Base-by-base conservation (phyloP, 2,113 vertebrate genomes). In the Genyomyrus donnyi region DNA sequence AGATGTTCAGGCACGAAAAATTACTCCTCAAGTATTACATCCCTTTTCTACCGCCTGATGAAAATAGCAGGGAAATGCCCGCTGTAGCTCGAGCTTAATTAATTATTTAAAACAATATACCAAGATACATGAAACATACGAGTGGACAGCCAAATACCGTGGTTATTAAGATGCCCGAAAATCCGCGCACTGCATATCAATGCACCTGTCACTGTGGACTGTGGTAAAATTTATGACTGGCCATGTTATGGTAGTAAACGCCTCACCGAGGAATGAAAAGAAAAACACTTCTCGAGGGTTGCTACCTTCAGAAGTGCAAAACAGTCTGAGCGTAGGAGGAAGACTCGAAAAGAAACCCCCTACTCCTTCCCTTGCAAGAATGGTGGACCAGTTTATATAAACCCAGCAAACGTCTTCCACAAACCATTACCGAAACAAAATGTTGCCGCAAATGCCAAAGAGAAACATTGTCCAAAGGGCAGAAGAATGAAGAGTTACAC, bases 201-300 rank as follows among this genome's bases (percentile, higher is more conserved):
- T 99, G 97, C 98, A 98, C 97, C 98, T 99, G 98, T 98, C 98
- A 99, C 93, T 97, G 96, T 94, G 97, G 96, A 96, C 96, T 95
- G 96, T 96, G 95, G 95, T 96, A 97, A 96, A 99, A 99, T 99
- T 98, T 99, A 99, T 99, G 98, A 97, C 97, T 96, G 92, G 95
- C 93, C 96, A 97, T 95, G 93, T 96, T 94, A 95, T 96, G 95
- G 96, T 96, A 95, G 96, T 97, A 97, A 98, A 97, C 95, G 96
- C 97, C 97, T 96, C 94, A 95, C 96, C 95, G 96, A 96, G 95
- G 96, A 97, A 97, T 96, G 97, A 96, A 97, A 97, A 97, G 95
- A 95, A 96, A 97, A 97, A 97, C 96, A 96, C 95, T 96, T 95
- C 95, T 94, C 95, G 93, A 95, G 95, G 95, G 94, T 94, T 94